Percentiles rank a stretch among this genome's conserved stretches.
Conservation (phyloP, 2,888 invertebrate genomes). For the Plemyria rubiginata region DNA sequence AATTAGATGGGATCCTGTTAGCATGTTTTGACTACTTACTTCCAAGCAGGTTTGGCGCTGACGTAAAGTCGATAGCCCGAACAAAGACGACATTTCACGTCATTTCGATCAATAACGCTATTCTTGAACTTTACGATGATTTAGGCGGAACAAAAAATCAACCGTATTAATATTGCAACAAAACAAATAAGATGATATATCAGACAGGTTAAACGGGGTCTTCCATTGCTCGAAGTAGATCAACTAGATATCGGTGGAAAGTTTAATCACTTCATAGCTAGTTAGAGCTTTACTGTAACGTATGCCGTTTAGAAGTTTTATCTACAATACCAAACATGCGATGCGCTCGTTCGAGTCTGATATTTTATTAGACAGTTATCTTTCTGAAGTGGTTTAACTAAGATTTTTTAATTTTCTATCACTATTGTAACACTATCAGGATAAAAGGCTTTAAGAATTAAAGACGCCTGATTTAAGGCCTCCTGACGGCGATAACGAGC, state of each 20-base stretch:
- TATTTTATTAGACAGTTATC: constrained; percentile 24
- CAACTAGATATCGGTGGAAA: constrained; percentile 58
- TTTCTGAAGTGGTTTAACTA: constrained; percentile 43
- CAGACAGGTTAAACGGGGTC: constrained; percentile 31
- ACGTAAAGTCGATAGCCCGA: constrained; percentile 11
- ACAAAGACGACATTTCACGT: constrained; percentile 33
- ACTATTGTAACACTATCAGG: constrained; percentile 46
- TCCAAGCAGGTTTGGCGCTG: constrained; percentile 10
- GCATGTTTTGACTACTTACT: constrained; percentile 15
- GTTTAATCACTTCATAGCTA: constrained; percentile 63
- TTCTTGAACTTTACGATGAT: constrained; percentile 53
- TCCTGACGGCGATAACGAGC: constrained; percentile 76
- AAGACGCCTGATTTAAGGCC: constrained; percentile 76
- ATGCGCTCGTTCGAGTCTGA: constrained; percentile 45
- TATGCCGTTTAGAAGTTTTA: constrained; percentile 48
- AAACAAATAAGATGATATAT: constrained; percentile 19
- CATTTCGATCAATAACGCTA: constrained; percentile 28
- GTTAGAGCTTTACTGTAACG: constrained; percentile 53
- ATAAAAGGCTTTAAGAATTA: constrained; percentile 72
- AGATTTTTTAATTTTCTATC: constrained; percentile 16
- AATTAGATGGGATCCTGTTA: constrained; percentile 37
- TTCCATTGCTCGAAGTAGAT: constrained; percentile 36
- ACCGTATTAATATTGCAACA: constrained; percentile 25
- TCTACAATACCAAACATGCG: constrained; percentile 47
- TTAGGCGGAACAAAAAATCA: constrained; percentile 32